Evolutionary conservation across 2,113 vertebrate species (phyloP), one percentile per base, ranked within the genome.

Genomic region (Meleagris gallopavo): DNA sequence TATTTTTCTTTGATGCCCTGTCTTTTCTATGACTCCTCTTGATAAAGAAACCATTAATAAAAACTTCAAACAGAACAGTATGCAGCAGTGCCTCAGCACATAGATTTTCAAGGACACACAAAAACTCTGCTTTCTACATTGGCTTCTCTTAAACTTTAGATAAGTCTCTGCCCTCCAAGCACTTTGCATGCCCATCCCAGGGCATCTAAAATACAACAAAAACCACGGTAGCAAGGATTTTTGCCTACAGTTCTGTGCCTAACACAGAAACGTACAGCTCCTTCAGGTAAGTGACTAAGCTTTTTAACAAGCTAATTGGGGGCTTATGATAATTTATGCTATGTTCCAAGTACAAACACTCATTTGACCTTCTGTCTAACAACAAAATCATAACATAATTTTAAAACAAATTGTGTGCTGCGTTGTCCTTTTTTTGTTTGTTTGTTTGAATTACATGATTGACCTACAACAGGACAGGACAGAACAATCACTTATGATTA

Each of bases 321-420:
- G 83, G 71, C 19, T 78, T 80, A 16, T 27, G 29, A 87, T 79
- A 85, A 96, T 89, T 94, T 93, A 84, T 82, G 50, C 71, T 29
- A 75, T 89, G 6, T 84, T 89, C 45, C 64, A 83, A 70, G 71
- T 46, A 79, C 74, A 85, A 94, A 85, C 66, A 81, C 22, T 83
- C 48, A 55, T 70, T 66, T 94, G 78, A 89, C 84, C 71, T 94
- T 64, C 48, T 82, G 74, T 76, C 89, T 71, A 60, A 86, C n/a
- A 96, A 87, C 66, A 89, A 78, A 86, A 82, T 48, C 36, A 43
- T 72, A 88, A 86, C 65, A 74, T 30, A 85, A 86, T 95, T 95
- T 85, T 13, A 3, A 80, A 91, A 83, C 6, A 93, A 86, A 86
- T 55, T 24, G 41, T 61, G 11, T 10, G 13, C 2, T 72, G 1